Percentiles rank a stretch among this genome's conserved stretches.
These are phyloP conservation scores for Dolichallabes microphthalmus DNA, from an alignment of 2,113 vertebrate genomes.

Conservation along the genomic window DNA sequence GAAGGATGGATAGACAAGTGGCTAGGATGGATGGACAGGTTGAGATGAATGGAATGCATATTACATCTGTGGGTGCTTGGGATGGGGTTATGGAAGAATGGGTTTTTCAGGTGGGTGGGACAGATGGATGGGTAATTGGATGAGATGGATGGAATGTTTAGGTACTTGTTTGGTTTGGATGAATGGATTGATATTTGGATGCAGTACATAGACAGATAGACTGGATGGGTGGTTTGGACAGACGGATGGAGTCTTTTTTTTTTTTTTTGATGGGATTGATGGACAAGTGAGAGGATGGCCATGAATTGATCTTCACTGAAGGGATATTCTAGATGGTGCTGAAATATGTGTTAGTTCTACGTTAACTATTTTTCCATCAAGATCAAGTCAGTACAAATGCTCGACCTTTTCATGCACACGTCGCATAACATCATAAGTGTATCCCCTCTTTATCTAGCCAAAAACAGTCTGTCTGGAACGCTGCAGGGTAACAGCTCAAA, in stretches of 20 bases:
- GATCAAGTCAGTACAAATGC: background rate
- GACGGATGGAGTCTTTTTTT: background rate
- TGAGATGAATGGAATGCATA: too few relatives aligned
- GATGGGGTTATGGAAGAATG: background rate
- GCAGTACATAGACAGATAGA: background rate
- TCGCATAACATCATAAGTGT: background rate
- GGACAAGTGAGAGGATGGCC: background rate
- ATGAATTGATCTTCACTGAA: background rate
- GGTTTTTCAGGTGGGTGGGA: too few relatives aligned
- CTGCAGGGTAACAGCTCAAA: background rate
- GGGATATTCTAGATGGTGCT: background rate
- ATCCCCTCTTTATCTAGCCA: background rate
- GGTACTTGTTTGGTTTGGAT: background rate
- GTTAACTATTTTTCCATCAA: background rate
- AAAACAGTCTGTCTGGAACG: background rate
- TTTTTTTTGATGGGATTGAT: background rate
- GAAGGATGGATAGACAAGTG: background rate
- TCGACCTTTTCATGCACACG: background rate
- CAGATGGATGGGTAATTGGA: background rate
- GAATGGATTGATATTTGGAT: background rate
- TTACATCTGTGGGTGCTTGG: background rate
- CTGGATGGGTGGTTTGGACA: background rate
- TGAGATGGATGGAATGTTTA: background rate
- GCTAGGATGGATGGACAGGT: background rate
- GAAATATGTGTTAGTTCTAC: background rate